A percentile compares a stretch with the other conserved stretches of the same genome.
phyloP scores from a whole-genome alignment of 2,113 vertebrate species.

The Anguilla japonica region DNA sequence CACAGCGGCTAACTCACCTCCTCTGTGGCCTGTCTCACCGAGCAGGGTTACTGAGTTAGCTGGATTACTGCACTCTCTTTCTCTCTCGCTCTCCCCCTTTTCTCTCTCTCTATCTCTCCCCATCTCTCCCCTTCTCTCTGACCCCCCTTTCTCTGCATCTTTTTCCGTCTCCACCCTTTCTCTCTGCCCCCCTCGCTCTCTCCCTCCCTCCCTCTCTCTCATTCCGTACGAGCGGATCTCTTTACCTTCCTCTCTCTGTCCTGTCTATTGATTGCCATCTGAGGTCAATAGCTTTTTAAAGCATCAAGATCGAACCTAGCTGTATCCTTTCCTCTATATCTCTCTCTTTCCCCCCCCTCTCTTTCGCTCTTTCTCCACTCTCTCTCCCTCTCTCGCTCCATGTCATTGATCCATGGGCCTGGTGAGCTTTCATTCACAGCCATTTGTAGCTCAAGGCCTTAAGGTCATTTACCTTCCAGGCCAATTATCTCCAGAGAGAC shows the following conservation, averaged over 20 bases:
- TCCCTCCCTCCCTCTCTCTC: slow-evolving; percentile 13
- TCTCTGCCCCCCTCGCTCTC: slow-evolving; percentile 17
- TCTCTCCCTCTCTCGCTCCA: slow-evolving; percentile 11
- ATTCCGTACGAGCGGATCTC: slow-evolving; percentile 28
- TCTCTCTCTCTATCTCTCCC: neutral
- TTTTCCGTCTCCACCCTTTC: neutral
- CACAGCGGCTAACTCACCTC: too few species aligned
- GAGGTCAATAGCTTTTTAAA: slow-evolving; percentile 55
- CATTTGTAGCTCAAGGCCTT: slow-evolving; percentile 22
- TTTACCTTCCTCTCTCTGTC: slow-evolving; percentile 37
- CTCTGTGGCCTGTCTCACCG: too few species aligned
- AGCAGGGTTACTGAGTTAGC: too few species aligned
- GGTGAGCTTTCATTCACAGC: slow-evolving; percentile 22
- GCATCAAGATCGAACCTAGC: slow-evolving; percentile 42
- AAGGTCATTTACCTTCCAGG: slow-evolving; percentile 32
- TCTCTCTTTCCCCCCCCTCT: neutral
- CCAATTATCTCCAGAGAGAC: neutral
- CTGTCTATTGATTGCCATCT: slow-evolving; percentile 41
- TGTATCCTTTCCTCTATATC: neutral
- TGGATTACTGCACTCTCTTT: too few species aligned
- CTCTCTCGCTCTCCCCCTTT: slow-evolving; percentile 44
- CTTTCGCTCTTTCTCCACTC: neutral
- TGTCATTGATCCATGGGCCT: slow-evolving; percentile 26
- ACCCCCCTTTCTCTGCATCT: neutral
- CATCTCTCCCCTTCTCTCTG: neutral